Base-by-base conservation (phyloP, 2,888 invertebrate species). In the Glyphotaelius pellucidus region DNA sequence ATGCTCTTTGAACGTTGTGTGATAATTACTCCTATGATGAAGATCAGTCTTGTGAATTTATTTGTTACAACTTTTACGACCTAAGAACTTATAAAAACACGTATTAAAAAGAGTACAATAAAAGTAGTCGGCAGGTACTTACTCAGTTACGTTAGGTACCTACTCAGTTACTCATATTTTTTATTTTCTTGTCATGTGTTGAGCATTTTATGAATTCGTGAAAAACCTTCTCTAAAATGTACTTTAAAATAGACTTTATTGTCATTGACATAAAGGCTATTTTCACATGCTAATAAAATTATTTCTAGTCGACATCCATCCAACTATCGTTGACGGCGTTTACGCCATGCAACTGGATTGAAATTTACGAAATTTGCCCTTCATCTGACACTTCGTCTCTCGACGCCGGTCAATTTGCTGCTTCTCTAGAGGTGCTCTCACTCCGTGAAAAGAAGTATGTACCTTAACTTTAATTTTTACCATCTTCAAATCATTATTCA, bases 341-440 rank as follows among this genome's bases (percentile, higher is more conserved):
- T 25, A 67, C 67, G 67, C 67, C 67, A n/a, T 15, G 84, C 32
- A 32, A 81, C 15, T 81, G 15, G 32, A 81, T 32, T 35, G 84
- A 84, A 84, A 84, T 84, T 84, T 84, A 38, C 67, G 79, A 87
- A 90, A 91, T 92, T 92, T 89, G 92, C 92, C 92, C 92, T 92
- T 92, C 92, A 92, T n/a, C 88, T 92, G 92, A 92, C 92, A 92
- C 91, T 91, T 91, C 89, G 90, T 90, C 89, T 38, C 42, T 88
- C 38, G 89, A 32, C 90, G 91, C 91, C 92, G 92, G 92, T 90
- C 89, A 14, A 30, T 35, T 90, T 90, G 92, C 90, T 47, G 85
- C 80, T 79, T 88, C 15, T n/a, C 32, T 30, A 38, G 11, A 38
- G 67, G 91, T 91, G 89, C 79, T 91, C 91, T 31, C 47, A 31